Evolutionary conservation across 2,888 invertebrate species (phyloP).

Genomic region (Chymomyza fuscimana): DNA sequence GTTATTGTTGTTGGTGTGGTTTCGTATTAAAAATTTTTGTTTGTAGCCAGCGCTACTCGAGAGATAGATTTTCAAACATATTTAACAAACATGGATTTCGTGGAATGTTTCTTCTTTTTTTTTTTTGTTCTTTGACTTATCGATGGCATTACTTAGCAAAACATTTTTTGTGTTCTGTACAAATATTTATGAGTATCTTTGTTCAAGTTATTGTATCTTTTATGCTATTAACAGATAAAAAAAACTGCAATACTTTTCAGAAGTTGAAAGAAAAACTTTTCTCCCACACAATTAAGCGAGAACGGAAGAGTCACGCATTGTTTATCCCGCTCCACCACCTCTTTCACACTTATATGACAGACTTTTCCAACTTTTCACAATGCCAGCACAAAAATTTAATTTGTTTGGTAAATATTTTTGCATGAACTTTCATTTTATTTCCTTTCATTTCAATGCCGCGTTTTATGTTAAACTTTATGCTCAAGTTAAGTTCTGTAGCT

Average conservation of each 20-base stretch:
- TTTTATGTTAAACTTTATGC: neutral
- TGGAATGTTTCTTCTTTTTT: neutral
- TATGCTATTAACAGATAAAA: neutral
- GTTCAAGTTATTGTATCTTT: neutral
- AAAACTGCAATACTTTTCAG: neutral
- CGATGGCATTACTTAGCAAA: neutral
- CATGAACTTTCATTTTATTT: slow-evolving; percentile 45
- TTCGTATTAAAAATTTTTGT: neutral
- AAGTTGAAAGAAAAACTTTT: neutral
- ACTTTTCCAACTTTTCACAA: neutral
- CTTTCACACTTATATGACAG: neutral
- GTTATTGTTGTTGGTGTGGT: neutral
- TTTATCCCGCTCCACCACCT: neutral
- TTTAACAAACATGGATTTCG: neutral
- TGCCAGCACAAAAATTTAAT: slow-evolving; percentile 37
- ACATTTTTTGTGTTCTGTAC: neutral
- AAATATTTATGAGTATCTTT: neutral
- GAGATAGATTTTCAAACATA: neutral
- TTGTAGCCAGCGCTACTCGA: neutral
- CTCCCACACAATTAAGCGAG: neutral
- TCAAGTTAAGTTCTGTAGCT: neutral
- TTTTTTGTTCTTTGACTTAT: neutral
- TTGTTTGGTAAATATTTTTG: slow-evolving; percentile 43
- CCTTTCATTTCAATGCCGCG: neutral
- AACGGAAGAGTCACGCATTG: neutral